phyloP scores from a whole-genome alignment of 2,797 vertebrate genomes.

The Periophthalmus magnuspinnatus region DNA sequence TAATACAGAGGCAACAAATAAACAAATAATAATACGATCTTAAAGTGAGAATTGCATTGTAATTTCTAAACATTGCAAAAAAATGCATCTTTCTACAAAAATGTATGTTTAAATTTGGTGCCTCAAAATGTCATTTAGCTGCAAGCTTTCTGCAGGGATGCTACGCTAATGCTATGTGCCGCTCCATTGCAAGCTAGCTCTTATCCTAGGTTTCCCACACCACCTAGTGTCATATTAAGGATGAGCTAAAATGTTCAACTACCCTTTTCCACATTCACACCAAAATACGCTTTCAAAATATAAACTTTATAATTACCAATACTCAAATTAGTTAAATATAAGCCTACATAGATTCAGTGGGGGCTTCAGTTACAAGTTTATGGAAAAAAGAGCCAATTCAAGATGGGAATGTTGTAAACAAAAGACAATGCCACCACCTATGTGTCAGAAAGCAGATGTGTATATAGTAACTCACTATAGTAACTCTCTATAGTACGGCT shows the following conservation, averaged over 20 bases:
- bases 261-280: slow-evolving; percentile 17
- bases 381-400: slow-evolving; percentile 11
- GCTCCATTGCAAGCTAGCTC: slow-evolving; percentile 25
- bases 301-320: slow-evolving; percentile 9
- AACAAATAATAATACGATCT: not conserved
- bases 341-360: not conserved
- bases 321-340: not conserved
- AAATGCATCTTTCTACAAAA: not conserved
- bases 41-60: not conserved
- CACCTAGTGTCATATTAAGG: slow-evolving; percentile 60
- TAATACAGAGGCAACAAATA: no score
- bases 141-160: not conserved
- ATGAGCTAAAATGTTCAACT: slow-evolving; percentile 48
- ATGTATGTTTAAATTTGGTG: not conserved
- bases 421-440: slow-evolving; percentile 43
- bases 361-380: not conserved
- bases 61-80: not conserved
- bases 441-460: slow-evolving; percentile 10
- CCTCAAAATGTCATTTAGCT: not conserved
- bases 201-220: slow-evolving; percentile 64
- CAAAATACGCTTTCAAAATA: not conserved
- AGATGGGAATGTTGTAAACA: slow-evolving; percentile 60
- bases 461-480: not conserved
- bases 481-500: no score
- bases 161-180: slow-evolving; percentile 10